phyloP scores from a whole-genome alignment of 2,113 vertebrate genomes.

The Phalacrocorax brasilianus region DNA sequence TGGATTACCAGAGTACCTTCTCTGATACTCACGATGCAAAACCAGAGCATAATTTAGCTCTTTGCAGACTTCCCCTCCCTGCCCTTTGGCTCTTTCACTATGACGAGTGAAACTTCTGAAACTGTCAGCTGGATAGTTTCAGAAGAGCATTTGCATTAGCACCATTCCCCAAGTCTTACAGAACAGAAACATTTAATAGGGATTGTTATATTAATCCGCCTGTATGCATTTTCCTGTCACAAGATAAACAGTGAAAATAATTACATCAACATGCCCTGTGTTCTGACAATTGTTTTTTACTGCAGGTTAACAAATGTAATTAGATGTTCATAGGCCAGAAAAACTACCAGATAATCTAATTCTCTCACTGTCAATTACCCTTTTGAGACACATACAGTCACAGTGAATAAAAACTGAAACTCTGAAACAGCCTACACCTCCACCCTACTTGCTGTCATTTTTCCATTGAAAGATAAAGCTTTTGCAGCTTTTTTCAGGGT shows the following conservation, averaged over 20 bases:
- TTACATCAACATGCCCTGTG: background rate
- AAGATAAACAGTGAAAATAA: slow-evolving; percentile 14
- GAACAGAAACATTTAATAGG: background rate
- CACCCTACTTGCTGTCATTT: background rate
- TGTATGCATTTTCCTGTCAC: background rate
- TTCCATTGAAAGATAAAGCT: background rate
- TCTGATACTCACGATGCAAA: background rate
- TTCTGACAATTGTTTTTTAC: background rate
- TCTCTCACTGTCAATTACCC: background rate
- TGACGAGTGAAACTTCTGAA: background rate
- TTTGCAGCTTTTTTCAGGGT: background rate
- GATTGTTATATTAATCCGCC: background rate
- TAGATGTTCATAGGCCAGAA: background rate
- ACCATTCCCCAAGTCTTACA: background rate
- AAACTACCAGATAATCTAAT: slow-evolving; percentile 20
- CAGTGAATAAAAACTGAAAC: background rate
- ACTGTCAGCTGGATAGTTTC: background rate
- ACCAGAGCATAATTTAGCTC: background rate
- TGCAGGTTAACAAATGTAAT: slow-evolving; percentile 31
- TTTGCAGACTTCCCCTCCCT: background rate
- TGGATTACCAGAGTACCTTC: background rate
- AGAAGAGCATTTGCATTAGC: background rate
- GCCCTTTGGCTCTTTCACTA: background rate
- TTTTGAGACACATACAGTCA: background rate
- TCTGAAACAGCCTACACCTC: background rate